These are phyloP conservation scores for Cynopterus brachyotis DNA, from an alignment of 2,113 vertebrate genomes.

Conservation along the genomic window DNA sequence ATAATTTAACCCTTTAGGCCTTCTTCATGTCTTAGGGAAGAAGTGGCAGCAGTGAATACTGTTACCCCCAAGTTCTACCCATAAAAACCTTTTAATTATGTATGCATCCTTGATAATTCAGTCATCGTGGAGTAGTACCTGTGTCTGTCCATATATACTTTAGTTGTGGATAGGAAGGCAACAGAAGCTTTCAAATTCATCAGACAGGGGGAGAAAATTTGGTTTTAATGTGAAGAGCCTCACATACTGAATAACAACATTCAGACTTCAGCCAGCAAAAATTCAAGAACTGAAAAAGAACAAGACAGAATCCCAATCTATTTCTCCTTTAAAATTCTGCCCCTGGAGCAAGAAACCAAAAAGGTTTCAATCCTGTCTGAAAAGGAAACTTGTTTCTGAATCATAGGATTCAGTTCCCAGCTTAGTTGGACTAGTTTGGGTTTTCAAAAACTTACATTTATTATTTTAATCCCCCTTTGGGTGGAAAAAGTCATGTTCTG, in stretches of 20 bases:
- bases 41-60: neutral
- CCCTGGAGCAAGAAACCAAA: slow-evolving; percentile 62
- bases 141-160: neutral
- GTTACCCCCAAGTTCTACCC: neutral
- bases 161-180: neutral
- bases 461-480: slow-evolving; percentile 53
- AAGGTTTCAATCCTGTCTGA: slow-evolving; percentile 48
- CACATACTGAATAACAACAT: neutral
- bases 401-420: slow-evolving; percentile 49
- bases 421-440: slow-evolving; percentile 18
- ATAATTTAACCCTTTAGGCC: neutral
- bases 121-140: neutral
- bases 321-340: neutral
- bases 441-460: slow-evolving; percentile 39
- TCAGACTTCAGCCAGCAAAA: slow-evolving; percentile 6
- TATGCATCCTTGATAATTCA: neutral
- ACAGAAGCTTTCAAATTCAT: neutral
- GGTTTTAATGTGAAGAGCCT: neutral
- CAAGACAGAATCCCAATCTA: neutral
- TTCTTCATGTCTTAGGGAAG: neutral
- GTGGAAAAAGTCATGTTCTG: slow-evolving; percentile 60
- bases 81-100: neutral
- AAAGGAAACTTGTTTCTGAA: slow-evolving; percentile 54
- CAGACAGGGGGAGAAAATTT: neutral
- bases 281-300: slow-evolving; percentile 11